phyloP scores from a whole-genome alignment of 1,140 invertebrate genomes.

The Oreohelix idahoensis region DNA sequence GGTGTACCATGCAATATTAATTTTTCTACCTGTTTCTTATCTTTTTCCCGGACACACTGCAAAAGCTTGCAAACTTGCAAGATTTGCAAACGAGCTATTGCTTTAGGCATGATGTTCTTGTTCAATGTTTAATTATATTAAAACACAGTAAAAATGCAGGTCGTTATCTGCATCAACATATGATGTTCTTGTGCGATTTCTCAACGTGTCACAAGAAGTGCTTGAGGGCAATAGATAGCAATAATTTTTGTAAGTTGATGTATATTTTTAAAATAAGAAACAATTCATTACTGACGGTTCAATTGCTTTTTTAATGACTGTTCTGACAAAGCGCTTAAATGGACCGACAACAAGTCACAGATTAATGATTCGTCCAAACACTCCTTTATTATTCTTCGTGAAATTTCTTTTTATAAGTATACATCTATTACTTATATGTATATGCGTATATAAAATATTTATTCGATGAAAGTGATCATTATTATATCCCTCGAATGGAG shows the following conservation, averaged over 20 bases:
- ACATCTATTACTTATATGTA: not conserved
- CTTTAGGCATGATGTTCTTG: conserved; percentile 64
- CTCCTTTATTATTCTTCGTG: no score
- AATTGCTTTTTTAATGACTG: not conserved
- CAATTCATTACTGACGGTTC: not conserved
- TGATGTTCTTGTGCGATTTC: not conserved
- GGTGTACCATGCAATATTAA: conserved; percentile 69
- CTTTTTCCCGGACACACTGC: conserved; percentile 71
- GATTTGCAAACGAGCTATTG: conserved; percentile 66
- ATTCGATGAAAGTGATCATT: not conserved
- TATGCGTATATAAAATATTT: not conserved
- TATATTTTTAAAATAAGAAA: not conserved
- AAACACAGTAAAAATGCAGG: not conserved
- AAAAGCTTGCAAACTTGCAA: conserved; percentile 73
- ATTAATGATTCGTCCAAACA: not conserved
- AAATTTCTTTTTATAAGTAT: not conserved
- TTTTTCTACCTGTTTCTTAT: conserved; percentile 69
- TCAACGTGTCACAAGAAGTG: no score
- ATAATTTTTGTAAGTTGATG: not conserved
- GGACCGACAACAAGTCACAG: not conserved
- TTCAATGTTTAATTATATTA: conserved; percentile 16
- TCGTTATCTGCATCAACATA: not conserved
- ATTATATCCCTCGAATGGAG: not conserved
- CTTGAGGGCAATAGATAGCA: not conserved
- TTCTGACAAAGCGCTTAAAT: not conserved